Conservation (phyloP, 2,888 invertebrate genomes). For the Rugalucina vietnamica region DNA sequence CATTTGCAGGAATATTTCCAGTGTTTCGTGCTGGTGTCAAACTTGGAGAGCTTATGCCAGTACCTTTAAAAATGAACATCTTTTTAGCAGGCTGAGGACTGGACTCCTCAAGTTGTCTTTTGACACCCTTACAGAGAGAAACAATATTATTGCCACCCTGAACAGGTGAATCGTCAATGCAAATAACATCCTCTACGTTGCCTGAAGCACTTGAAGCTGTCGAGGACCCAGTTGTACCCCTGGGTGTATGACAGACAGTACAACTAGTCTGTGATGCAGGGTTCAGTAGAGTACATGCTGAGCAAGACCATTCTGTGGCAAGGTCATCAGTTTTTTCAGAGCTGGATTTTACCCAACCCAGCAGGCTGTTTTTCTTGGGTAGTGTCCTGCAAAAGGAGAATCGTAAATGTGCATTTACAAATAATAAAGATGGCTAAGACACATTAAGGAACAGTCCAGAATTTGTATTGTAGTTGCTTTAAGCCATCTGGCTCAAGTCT, state of each 20-base stretch:
- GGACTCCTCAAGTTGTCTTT: background rate
- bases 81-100: background rate
- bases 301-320: constrained; percentile 68
- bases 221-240: background rate
- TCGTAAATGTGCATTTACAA: no score
- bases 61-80: background rate
- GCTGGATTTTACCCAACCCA: constrained; percentile 72
- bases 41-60: background rate
- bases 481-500: no score
- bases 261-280: constrained; percentile 54
- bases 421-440: no score
- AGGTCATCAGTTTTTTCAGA: background rate
- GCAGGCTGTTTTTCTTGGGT: constrained; percentile 72
- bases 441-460: no score
- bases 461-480: no score
- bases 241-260: constrained; percentile 62
- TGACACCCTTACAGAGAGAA: background rate
- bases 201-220: background rate
- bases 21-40: no score
- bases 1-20: no score
- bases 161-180: no score
- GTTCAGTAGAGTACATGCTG: constrained; percentile 72
- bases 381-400: constrained; percentile 59
- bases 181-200: no score
- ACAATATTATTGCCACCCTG: no score